Conservation (phyloP, 2,113 vertebrate species). For the Odobenus rosmarus region DNA sequence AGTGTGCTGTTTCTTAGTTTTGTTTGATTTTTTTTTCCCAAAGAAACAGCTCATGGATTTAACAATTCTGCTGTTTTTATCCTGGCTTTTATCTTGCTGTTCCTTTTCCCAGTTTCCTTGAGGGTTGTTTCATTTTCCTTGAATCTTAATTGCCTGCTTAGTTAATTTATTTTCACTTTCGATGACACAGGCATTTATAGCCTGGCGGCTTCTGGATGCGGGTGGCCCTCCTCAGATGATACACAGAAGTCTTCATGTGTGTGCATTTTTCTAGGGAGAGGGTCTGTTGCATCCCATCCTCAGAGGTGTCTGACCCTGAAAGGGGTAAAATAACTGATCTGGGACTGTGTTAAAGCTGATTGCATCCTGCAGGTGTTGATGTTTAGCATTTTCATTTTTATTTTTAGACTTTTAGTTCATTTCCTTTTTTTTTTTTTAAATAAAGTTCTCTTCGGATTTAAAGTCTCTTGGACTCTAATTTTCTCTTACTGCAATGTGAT, state of each 20-base stretch:
- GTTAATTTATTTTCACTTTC: conserved; percentile 47
- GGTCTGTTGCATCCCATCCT: background rate
- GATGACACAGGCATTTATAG: background rate
- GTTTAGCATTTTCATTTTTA: conserved; percentile 31
- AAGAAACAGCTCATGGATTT: background rate
- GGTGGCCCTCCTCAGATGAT: background rate
- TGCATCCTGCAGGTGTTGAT: background rate
- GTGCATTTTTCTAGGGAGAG: background rate
- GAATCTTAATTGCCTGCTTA: conserved; percentile 56
- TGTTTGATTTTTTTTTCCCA: conserved; percentile 6
- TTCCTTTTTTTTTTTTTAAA: background rate
- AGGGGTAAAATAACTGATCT: background rate
- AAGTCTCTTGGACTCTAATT: background rate
- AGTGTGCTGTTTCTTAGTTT: background rate
- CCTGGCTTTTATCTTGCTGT: background rate
- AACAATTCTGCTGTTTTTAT: conserved; percentile 22
- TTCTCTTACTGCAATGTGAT: background rate
- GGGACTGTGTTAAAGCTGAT: background rate
- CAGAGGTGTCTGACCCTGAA: background rate
- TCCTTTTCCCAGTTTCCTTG: background rate
- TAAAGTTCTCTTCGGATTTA: background rate
- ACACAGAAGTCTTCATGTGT: background rate
- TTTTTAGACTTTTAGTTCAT: conserved; percentile 30
- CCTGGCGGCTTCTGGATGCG: background rate
- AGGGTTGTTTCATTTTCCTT: conserved; percentile 27